A percentile compares a stretch with the other conserved stretches of the same genome.
Conservation (phyloP, 2,797 vertebrate genomes). For the Fringilla coelebs region DNA sequence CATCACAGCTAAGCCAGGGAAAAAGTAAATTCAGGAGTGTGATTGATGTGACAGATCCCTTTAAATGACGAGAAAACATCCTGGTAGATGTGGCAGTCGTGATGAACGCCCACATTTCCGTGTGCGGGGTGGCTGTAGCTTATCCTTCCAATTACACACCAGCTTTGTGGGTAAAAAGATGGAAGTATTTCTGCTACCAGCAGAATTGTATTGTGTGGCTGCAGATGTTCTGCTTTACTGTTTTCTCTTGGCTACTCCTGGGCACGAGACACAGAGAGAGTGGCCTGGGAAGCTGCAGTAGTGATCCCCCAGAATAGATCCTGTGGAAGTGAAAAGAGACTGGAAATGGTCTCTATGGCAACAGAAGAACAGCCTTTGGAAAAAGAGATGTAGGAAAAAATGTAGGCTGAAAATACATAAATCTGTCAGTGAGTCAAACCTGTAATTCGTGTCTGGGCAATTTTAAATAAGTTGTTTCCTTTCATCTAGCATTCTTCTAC, state of each 20-base stretch:
- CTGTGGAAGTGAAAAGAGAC: neutral
- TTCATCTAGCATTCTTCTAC: neutral
- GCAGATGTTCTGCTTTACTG: neutral
- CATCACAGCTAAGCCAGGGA: neutral
- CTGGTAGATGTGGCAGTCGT: neutral
- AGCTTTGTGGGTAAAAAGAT: neutral
- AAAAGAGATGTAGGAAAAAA: neutral
- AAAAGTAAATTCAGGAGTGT: neutral
- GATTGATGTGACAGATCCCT: neutral
- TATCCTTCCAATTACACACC: neutral
- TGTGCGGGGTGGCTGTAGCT: neutral
- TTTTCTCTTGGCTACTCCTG: neutral
- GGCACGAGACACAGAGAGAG: neutral
- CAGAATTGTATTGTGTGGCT: neutral
- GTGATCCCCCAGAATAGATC: neutral
- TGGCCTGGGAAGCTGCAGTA: neutral
- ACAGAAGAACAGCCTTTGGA: conserved; percentile 36
- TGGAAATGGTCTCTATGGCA: conserved; percentile 57
- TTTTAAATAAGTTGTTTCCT: conserved; percentile 48
- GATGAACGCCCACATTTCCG: neutral
- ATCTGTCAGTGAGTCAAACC: neutral
- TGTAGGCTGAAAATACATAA: conserved; percentile 27
- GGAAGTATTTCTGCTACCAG: neutral
- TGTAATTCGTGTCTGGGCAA: conserved; percentile 12
- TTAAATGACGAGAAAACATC: neutral